Evolutionary conservation across 2,113 vertebrate species (phyloP), one percentile per base, ranked within the genome.

Genomic region (Phrynosoma blainvillii): DNA sequence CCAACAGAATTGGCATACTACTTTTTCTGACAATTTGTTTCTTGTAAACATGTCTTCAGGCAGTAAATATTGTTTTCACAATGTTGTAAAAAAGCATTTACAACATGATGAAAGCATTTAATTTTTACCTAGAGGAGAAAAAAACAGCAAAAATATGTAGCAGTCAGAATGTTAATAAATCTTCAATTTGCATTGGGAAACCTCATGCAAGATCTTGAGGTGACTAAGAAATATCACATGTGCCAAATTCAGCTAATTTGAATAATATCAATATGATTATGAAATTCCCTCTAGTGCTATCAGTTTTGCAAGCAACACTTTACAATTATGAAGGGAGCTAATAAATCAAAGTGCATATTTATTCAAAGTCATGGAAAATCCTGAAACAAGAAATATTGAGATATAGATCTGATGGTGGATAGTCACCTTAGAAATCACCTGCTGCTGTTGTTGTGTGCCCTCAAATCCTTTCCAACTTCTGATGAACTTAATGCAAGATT

Each of bases 11-110:
- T 87, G 87, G 78, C 80, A 78, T 83, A 83, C 62, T 68, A 36
- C 30, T 83, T 83, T 68, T 88, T 77, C 74, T 78, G 62, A 83
- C 81, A 32, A 23, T 88, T 36, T 78, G 81, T 83, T 88, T 77
- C 80, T 77, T 83, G 80, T 74, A 79, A 59, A 77, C 80, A 68
- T 88, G 87, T 87, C 42, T 84, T 75, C 85, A 92, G 92, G 92
- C 81, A 92, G 84, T 90, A 94, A 92, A 94, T 94, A 92, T 88
- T 94, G 87, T 93, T 91, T 92, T 91, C 91, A 94, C 90, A 74
- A 92, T 90, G 90, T 82, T 84, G 80, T 91, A 89, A 92, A 76
- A 82, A 83, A 83, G 86, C 18, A 84, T 94, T 96, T 92, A 93
- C 89, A 91, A 91, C 32, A n/a, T 89, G 88, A 79, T 93, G 90